A percentile compares a stretch with the other conserved stretches of the same genome.
Conservation (phyloP, 2,888 invertebrate genomes). For the Spisula subtruncata region DNA sequence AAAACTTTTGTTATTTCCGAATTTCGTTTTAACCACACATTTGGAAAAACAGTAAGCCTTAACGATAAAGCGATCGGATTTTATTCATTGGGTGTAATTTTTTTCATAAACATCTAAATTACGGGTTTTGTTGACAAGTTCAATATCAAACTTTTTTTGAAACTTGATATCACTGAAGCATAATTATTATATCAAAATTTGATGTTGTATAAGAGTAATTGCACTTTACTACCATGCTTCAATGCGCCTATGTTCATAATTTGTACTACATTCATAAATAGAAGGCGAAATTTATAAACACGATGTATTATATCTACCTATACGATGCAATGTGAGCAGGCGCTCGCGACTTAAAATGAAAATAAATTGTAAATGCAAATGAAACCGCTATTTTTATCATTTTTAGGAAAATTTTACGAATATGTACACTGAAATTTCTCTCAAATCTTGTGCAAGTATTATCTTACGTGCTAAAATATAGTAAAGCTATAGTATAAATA, state of each 20-base stretch:
- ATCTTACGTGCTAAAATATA: too few species aligned
- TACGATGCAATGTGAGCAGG: not conserved
- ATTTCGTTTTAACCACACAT: not conserved
- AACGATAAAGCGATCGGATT: not conserved
- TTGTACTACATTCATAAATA: not conserved
- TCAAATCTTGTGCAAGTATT: too few species aligned
- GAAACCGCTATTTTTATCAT: too few species aligned
- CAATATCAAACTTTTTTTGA: not conserved
- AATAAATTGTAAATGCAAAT: not conserved
- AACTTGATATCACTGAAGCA: not conserved
- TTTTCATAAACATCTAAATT: slow-evolving; percentile 5
- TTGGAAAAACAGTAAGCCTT: not conserved
- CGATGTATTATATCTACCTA: not conserved
- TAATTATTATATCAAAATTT: not conserved
- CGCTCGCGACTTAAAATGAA: not conserved
- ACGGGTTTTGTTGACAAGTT: not conserved
- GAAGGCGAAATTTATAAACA: not conserved
- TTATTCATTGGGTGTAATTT: not conserved
- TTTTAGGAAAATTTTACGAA: too few species aligned
- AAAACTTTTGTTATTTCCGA: not conserved
- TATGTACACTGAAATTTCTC: too few species aligned
- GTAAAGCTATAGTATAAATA: too few species aligned
- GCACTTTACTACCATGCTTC: not conserved
- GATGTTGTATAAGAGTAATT: not conserved
- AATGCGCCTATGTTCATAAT: not conserved